phyloP scores from a whole-genome alignment of 2,113 vertebrate species.

The Bagarius yarrelli region DNA sequence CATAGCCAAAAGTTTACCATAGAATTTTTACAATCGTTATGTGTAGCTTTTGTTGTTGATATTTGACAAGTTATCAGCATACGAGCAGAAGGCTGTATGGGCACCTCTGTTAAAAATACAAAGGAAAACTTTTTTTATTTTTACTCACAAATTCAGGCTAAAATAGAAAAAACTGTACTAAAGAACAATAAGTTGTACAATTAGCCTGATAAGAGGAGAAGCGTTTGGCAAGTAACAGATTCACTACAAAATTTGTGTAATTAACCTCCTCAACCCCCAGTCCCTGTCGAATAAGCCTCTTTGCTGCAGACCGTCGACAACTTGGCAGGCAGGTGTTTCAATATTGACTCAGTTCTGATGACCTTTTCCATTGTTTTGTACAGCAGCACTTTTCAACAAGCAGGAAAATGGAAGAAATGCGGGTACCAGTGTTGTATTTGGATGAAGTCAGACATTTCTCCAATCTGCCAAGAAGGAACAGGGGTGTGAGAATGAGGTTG shows the following conservation, averaged over 20 bases:
- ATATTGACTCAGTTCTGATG: constrained; percentile 62
- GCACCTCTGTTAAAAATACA: not conserved
- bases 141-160: not conserved
- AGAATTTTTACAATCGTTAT: not conserved
- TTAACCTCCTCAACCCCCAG: constrained; percentile 2
- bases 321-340: constrained; percentile 65
- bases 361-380: constrained; percentile 51
- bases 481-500: constrained; percentile 28
- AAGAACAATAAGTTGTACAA: not conserved
- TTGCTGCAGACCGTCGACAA: constrained; percentile 38
- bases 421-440: constrained; percentile 48
- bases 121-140: not conserved
- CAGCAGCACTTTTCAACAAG: constrained; percentile 33
- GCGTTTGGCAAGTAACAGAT: constrained; percentile 27
- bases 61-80: not conserved
- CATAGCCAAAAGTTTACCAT: not conserved
- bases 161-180: not conserved
- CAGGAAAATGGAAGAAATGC: constrained; percentile 12
- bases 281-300: constrained; percentile 24
- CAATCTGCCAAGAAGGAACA: constrained; percentile 38
- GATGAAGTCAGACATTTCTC: constrained; percentile 45
- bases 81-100: not conserved
- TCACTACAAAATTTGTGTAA: not conserved
- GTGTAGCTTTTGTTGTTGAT: not conserved
- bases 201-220: not conserved